Evolutionary conservation across 1,140 invertebrate species (phyloP).

Genomic region (Araneus ventricosus): DNA sequence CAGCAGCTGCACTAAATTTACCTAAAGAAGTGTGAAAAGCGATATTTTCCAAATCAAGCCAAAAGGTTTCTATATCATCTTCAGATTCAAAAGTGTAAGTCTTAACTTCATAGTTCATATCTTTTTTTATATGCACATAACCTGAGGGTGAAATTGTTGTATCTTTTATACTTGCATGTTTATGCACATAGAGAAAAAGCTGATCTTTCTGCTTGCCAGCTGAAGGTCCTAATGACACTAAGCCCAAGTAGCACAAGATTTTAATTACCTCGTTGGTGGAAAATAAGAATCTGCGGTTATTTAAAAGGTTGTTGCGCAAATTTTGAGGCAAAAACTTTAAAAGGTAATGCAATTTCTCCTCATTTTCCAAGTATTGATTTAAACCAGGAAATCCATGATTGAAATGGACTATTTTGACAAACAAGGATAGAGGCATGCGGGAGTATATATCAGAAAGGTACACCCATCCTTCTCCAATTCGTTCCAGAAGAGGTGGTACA

Average conservation of each 20-base stretch:
- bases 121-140: slow-evolving; percentile 83
- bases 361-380: slow-evolving; percentile 84
- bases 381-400: slow-evolving; percentile 84
- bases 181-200: slow-evolving; percentile 87
- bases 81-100: slow-evolving; percentile 81
- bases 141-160: slow-evolving; percentile 84
- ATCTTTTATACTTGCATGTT: slow-evolving; percentile 84
- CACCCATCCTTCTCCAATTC: slow-evolving; percentile 84
- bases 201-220: slow-evolving; percentile 86
- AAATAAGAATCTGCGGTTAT: slow-evolving; percentile 85
- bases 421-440: slow-evolving; percentile 86
- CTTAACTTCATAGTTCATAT: slow-evolving; percentile 59
- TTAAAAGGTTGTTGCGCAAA: slow-evolving; percentile 82
- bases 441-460: slow-evolving; percentile 87
- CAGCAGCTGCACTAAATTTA: slow-evolving; percentile 77
- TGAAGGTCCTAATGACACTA: slow-evolving; percentile 87
- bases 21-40: slow-evolving; percentile 86
- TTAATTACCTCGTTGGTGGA: slow-evolving; percentile 83
- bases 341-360: slow-evolving; percentile 85
- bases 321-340: slow-evolving; percentile 82
- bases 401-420: slow-evolving; percentile 85
- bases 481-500: slow-evolving; percentile 83
- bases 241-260: slow-evolving; percentile 85
- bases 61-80: slow-evolving; percentile 85
- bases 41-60: slow-evolving; percentile 86